These are phyloP conservation scores for Sebastes trivittatus DNA, from an alignment of 2,797 vertebrate species.

Conservation along the genomic window DNA sequence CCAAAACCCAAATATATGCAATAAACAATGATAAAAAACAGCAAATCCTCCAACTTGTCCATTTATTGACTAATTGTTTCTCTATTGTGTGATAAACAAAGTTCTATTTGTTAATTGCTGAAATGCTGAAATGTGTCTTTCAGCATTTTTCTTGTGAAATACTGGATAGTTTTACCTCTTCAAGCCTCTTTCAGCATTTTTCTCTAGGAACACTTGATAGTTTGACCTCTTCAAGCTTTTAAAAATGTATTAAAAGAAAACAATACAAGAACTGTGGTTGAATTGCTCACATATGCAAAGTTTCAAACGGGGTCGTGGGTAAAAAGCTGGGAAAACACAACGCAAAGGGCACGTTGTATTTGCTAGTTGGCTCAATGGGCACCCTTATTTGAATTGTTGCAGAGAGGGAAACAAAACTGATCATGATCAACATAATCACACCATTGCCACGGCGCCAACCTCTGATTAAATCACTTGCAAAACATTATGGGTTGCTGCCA, in stretches of 20 bases:
- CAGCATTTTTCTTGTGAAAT: not conserved
- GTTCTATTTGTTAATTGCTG: too few relatives aligned
- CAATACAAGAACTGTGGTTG: not conserved
- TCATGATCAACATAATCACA: conserved; percentile 55
- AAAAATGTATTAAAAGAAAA: not conserved
- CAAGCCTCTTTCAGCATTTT: not conserved
- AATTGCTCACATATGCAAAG: not conserved
- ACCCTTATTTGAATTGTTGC: conserved; percentile 33
- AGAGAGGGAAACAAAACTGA: conserved; percentile 34
- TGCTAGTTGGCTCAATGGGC: not conserved
- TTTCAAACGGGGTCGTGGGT: not conserved
- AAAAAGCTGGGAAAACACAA: not conserved
- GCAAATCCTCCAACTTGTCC: fast-evolving
- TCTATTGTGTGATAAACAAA: not conserved
- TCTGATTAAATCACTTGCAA: conserved; percentile 58
- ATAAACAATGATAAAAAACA: not conserved
- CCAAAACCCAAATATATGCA: not conserved
- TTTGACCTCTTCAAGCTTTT: not conserved
- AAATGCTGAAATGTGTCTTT: not conserved
- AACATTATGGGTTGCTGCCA: conserved; percentile 48
- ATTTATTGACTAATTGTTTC: not conserved
- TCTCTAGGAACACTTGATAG: not conserved
- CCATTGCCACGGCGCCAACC: conserved; percentile 33
- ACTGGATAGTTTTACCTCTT: too few relatives aligned
- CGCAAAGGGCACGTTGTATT: conserved; percentile 20